A percentile compares a stretch with the other conserved stretches of the same genome.
Evolutionary conservation across 2,888 invertebrate genomes (phyloP).

Genomic region (Sisyra terminalis): DNA sequence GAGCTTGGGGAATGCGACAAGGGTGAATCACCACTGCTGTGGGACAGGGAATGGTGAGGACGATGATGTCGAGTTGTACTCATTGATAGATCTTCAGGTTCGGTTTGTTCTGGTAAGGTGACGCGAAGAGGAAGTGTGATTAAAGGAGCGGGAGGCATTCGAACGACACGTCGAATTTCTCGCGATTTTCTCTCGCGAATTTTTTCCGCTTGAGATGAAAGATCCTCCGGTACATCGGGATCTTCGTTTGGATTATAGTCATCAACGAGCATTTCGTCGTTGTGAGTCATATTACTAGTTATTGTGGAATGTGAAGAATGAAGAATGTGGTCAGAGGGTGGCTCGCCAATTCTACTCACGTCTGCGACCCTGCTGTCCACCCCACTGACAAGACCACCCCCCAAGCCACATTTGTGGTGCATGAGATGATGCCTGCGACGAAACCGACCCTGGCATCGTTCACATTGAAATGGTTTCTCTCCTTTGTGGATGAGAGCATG

Average conservation of each 20-base stretch:
- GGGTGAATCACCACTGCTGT: conserved; percentile 29
- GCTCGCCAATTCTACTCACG: conserved; percentile 16
- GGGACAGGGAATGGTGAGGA: conserved; percentile 27
- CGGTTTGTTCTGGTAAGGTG: conserved; percentile 65
- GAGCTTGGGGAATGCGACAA: conserved; percentile 27
- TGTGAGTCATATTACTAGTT: no score
- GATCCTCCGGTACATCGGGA: conserved; percentile 14
- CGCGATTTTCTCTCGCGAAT: conserved; percentile 28
- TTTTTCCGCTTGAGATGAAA: conserved; percentile 17
- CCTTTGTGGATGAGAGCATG: conserved; percentile 80
- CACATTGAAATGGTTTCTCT: conserved; percentile 76
- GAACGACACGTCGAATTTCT: conserved; percentile 33
- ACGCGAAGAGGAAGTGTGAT: conserved; percentile 22
- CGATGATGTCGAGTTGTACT: conserved; percentile 29
- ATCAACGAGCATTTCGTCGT: conserved; percentile 20
- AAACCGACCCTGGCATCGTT: conserved; percentile 62
- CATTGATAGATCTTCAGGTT: conserved; percentile 81
- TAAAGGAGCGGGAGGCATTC: conserved; percentile 23
- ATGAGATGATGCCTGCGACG: conserved; percentile 72
- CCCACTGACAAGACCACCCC: conserved; percentile 17
- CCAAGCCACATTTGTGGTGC: conserved; percentile 62
- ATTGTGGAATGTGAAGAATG: no score
- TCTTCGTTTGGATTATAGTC: conserved; percentile 20
- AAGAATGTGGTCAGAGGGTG: conserved; percentile 3
- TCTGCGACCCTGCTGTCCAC: conserved; percentile 13